phyloP scores from a whole-genome alignment of 2,797 vertebrate genomes.

The Etheostoma perlongum region DNA sequence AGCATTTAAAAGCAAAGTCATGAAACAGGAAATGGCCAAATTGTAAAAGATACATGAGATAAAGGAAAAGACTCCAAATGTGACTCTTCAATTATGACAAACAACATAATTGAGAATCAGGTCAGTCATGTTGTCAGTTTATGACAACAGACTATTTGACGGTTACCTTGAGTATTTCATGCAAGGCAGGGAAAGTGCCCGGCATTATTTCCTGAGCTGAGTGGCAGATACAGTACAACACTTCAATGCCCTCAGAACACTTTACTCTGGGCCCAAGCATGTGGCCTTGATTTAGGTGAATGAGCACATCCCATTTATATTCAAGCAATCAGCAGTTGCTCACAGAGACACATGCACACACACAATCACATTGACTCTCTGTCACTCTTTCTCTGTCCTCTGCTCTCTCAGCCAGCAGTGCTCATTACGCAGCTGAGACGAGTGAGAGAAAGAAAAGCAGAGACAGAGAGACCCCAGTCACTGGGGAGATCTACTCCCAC shows the following conservation, averaged over 20 bases:
- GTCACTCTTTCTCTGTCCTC: conserved; percentile 33
- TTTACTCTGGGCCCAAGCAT: conserved; percentile 68
- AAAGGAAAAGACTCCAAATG: neutral
- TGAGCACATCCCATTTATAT: conserved; percentile 78
- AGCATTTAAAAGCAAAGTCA: neutral
- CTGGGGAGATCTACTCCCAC: conserved; percentile 70
- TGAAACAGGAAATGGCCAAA: neutral
- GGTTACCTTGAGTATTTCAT: conserved; percentile 68
- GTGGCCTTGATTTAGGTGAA: conserved; percentile 84
- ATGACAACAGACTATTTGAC: conserved; percentile 66
- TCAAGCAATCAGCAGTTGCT: conserved; percentile 76
- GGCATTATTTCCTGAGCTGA: conserved; percentile 65
- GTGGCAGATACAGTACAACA: conserved; percentile 74
- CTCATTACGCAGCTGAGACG: conserved; percentile 71
- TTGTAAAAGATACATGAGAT: neutral
- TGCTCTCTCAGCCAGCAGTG: conserved; percentile 42
- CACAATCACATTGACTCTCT: conserved; percentile 44
- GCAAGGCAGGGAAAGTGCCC: conserved; percentile 55
- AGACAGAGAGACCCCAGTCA: conserved; percentile 58
- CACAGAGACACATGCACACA: conserved; percentile 65
- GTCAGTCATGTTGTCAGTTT: conserved; percentile 51
- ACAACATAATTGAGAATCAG: conserved; percentile 31
- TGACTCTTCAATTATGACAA: conserved; percentile 3
- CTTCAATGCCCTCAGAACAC: conserved; percentile 66
- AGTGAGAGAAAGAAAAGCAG: conserved; percentile 48